Conservation (phyloP, 2,888 invertebrate genomes). For the Latrodectus hesperus region DNA sequence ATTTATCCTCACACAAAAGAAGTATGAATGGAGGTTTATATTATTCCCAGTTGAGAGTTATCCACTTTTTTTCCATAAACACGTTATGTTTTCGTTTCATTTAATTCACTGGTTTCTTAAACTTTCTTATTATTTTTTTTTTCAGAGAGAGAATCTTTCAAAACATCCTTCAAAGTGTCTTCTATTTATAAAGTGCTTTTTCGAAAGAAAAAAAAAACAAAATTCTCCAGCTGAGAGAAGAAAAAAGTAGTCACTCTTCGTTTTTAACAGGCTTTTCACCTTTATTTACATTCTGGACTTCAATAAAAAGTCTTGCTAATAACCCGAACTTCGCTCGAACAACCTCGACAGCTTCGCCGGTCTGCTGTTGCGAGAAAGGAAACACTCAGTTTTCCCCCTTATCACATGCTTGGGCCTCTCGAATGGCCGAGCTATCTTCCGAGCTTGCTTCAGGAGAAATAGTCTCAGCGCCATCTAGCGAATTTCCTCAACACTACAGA, state of each 20-base stretch:
- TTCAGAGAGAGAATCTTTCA: not conserved
- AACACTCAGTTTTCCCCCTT: conserved; percentile 21
- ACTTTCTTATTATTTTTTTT: not conserved
- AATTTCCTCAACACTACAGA: not conserved
- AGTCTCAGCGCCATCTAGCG: not conserved
- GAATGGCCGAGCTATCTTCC: not conserved
- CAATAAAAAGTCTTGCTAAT: not conserved
- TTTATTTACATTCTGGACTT: conserved; percentile 30
- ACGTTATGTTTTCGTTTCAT: not conserved
- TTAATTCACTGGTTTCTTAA: not conserved
- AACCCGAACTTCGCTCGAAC: not conserved
- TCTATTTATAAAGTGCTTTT: not conserved
- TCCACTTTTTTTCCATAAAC: not conserved
- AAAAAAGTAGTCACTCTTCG: not conserved
- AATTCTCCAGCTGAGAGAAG: not conserved
- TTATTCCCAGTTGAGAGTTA: too few species aligned
- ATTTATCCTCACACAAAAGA: too few species aligned
- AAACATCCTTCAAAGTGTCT: conserved; percentile 18
- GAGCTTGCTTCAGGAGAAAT: not conserved
- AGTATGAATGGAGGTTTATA: too few species aligned
- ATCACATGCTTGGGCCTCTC: conserved; percentile 31
- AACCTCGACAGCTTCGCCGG: not conserved
- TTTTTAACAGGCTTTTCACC: not conserved
- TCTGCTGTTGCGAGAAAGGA: not conserved
- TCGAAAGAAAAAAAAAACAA: not conserved